phyloP scores from a whole-genome alignment of 1,140 invertebrate genomes.

The Brachionus sp. region DNA sequence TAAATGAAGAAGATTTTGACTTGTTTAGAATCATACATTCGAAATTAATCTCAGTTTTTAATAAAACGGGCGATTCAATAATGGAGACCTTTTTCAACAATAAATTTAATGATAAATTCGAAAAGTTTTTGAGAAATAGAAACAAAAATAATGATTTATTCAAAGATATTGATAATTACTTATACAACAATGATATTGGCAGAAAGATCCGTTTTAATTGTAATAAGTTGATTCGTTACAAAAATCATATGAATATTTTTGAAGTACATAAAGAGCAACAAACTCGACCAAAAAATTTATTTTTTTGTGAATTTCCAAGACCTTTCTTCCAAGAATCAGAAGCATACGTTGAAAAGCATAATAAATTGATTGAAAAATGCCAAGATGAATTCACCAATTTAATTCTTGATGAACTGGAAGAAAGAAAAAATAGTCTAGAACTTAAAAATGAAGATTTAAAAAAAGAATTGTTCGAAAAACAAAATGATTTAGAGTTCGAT shows the following conservation, averaged over 20 bases:
- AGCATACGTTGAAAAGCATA: neutral
- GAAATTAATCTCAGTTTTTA: neutral
- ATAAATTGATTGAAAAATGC: neutral
- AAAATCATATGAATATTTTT: conserved; percentile 12
- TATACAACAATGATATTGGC: neutral
- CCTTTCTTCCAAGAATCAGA: neutral
- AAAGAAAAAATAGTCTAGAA: neutral
- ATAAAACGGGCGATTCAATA: neutral
- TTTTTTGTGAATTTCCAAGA: conserved; percentile 2
- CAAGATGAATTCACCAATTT: neutral
- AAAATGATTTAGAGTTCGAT: neutral
- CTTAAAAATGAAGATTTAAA: neutral
- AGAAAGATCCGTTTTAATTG: neutral
- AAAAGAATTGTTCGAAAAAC: neutral
- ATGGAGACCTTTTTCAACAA: neutral
- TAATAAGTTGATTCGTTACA: neutral
- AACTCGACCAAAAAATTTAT: neutral
- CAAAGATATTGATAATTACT: neutral
- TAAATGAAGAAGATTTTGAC: neutral
- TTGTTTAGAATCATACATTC: neutral
- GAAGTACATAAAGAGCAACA: neutral
- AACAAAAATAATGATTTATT: neutral
- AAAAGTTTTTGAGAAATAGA: neutral
- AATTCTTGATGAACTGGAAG: neutral
- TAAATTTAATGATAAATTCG: conserved; percentile 10